These are phyloP conservation scores for Trichopoda pennipes DNA, from an alignment of 2,888 invertebrate species.

Conservation along the genomic window DNA sequence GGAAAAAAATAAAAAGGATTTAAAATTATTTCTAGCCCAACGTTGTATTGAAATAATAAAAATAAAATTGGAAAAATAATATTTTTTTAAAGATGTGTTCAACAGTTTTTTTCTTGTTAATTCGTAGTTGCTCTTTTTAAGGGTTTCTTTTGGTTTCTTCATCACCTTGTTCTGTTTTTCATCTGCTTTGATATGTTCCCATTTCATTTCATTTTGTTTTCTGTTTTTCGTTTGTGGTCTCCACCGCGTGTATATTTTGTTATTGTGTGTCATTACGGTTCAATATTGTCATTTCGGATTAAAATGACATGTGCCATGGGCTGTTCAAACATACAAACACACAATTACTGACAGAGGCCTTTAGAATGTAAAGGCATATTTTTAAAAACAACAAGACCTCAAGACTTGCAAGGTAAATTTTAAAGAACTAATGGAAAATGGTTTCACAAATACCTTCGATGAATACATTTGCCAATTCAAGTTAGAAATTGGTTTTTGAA, in stretches of 20 bases:
- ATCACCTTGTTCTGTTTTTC: constrained; percentile 22
- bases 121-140: constrained; percentile 25
- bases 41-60: constrained; percentile 16
- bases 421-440: constrained; percentile 10
- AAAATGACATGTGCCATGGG: constrained; percentile 69
- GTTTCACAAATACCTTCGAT: constrained; percentile 22
- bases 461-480: constrained; percentile 57
- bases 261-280: constrained; percentile 80
- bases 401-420: constrained; percentile 44
- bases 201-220: constrained; percentile 27
- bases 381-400: constrained; percentile 2
- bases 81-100: constrained; percentile 64
- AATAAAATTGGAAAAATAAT: constrained; percentile 60
- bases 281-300: constrained; percentile 81
- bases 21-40: constrained; percentile 54
- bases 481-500: constrained; percentile 62
- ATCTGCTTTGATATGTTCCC: constrained; percentile 8
- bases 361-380: constrained; percentile 10
- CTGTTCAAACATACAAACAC: constrained; percentile 41
- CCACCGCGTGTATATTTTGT: constrained; percentile 72
- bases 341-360: constrained; percentile 37
- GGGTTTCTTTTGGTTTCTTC: constrained; percentile 49
- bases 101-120: constrained; percentile 50
- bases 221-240: constrained; percentile 33
- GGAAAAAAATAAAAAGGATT: constrained; percentile 58